Base-by-base conservation (phyloP, 2,888 invertebrate genomes). In the Caenorhabditis virilis region DNA sequence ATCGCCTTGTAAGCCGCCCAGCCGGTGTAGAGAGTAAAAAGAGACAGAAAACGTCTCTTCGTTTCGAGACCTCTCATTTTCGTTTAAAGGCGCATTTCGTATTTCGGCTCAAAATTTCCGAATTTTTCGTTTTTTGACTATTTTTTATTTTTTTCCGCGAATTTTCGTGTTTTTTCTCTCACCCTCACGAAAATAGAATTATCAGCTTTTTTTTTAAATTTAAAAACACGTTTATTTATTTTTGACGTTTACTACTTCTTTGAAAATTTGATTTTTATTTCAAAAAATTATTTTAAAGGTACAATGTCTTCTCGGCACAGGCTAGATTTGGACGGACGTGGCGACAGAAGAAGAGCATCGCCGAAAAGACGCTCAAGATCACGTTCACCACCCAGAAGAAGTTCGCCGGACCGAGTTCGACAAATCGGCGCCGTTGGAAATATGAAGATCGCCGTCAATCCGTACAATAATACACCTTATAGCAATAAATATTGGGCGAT, bases 401-500 rank as follows among this genome's bases (percentile, higher is more conserved):
- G 56, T 1, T 54, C 62, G 15, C 63, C 58, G 1, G 58, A 55
- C 30, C 33, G 63, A 20, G 36, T 38, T 33, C 48, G 51, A 27
- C 65, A 59, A 45, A 54, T 54, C 26, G 60, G 53, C 4, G 53
- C 66, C 33, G 42, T 66, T 15, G 66, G 60, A 45, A 66, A 61
- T 42, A 61, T 66, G 56, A 54, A 57, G 27, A 58, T 63, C 4
- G 13, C 30, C 3, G 18, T 20, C 7, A 95, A 95, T 84, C 89
- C 90, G 0, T 91, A 90, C 78, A 92, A 89, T 74, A 89, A 90
- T 23, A 86, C 90, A 58, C 91, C 93, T 0, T 95, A 90, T 84
- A 92, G 95, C 0, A 89, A 90, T 45, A 89, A 91, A 72, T 97
- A 93, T 84, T 90, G 91, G 85, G 92, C 93, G 75, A 87, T 93